phyloP scores from a whole-genome alignment of 2,888 invertebrate genomes.

The Tuta absoluta region DNA sequence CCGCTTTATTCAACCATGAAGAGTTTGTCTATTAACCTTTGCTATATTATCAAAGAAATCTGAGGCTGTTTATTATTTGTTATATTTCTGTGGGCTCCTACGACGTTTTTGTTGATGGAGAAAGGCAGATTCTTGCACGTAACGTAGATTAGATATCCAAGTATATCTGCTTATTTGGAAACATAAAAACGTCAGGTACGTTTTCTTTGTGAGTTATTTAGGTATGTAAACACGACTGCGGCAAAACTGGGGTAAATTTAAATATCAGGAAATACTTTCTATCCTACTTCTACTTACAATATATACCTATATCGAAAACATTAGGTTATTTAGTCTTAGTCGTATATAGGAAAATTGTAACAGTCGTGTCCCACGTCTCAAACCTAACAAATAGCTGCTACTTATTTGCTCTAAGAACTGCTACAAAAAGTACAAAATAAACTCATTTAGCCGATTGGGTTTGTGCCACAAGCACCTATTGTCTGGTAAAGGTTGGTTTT shows the following conservation, averaged over 20 bases:
- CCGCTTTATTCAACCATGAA: slow-evolving; percentile 15
- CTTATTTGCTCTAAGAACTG: too few relatives aligned
- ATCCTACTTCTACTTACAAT: too few relatives aligned
- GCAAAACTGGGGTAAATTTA: too few relatives aligned
- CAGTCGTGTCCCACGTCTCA: too few relatives aligned
- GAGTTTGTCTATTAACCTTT: slow-evolving; percentile 18
- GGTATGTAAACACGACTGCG: too few relatives aligned
- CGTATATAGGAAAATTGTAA: too few relatives aligned
- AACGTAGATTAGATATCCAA: not conserved
- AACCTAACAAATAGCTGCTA: too few relatives aligned
- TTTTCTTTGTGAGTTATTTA: not conserved
- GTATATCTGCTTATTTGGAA: slow-evolving; percentile 20
- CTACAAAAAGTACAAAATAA: not conserved
- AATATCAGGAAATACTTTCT: too few relatives aligned
- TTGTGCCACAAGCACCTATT: slow-evolving; percentile 57
- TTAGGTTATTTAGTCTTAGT: too few relatives aligned
- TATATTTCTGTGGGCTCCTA: slow-evolving; percentile 9
- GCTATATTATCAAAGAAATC: not conserved
- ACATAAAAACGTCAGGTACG: not conserved
- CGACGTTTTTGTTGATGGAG: not conserved
- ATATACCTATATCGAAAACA: too few relatives aligned
- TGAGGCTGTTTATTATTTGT: slow-evolving; percentile 22
- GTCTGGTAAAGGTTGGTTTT: slow-evolving; percentile 28
- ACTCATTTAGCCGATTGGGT: slow-evolving; percentile 34
- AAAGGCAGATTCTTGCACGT: not conserved